These are phyloP conservation scores for Fistularia tabacaria DNA, from an alignment of 2,797 vertebrate genomes.

Conservation along the genomic window DNA sequence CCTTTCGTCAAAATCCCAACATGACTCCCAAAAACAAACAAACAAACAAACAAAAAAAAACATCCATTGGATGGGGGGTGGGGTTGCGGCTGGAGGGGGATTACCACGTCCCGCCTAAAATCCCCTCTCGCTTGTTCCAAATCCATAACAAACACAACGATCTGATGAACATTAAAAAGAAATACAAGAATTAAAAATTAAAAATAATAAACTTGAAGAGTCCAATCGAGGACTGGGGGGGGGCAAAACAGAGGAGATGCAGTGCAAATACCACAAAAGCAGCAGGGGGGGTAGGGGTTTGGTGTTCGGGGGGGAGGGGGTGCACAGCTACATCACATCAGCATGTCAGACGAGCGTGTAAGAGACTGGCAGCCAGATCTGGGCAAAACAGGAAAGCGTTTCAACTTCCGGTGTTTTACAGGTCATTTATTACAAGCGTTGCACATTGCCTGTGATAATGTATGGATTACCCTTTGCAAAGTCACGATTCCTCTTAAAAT, in stretches of 20 bases:
- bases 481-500: no score
- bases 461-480: no score
- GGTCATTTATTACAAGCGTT: no score
- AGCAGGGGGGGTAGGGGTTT: slow-evolving; percentile 33
- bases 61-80: background rate
- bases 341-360: slow-evolving; percentile 47
- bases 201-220: slow-evolving; percentile 1
- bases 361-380: slow-evolving; percentile 56
- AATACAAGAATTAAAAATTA: no score
- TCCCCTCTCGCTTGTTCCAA: slow-evolving; percentile 11
- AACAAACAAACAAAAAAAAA: slow-evolving; percentile 5
- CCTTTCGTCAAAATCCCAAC: slow-evolving; percentile 27
- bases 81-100: background rate
- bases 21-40: slow-evolving; percentile 1
- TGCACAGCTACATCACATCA: slow-evolving; percentile 42
- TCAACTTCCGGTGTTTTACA: no score
- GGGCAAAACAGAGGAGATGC: slow-evolving; percentile 29
- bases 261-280: slow-evolving; percentile 51
- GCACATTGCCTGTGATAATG: no score
- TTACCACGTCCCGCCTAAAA: slow-evolving; percentile 15
- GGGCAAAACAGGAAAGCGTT: slow-evolving; percentile 47
- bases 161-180: slow-evolving; percentile 26
- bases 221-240: slow-evolving; percentile 26
- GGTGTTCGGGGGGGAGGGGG: background rate
- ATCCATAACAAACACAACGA: slow-evolving; percentile 28